Conservation (phyloP, 2,888 invertebrate genomes). For the Neocrepidodera transversa region DNA sequence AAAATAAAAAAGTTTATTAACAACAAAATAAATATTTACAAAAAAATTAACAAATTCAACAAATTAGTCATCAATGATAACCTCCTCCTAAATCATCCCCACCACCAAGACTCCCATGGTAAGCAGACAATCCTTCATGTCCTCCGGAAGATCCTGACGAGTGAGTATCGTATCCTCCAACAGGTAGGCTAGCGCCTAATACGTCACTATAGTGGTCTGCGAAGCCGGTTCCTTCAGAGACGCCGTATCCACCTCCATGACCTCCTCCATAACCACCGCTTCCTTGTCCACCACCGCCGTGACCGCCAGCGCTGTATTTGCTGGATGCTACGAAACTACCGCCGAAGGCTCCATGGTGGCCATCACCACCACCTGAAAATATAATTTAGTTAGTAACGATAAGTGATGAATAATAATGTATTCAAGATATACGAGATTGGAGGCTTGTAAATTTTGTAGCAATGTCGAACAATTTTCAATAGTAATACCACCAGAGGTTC, state of each 20-base stretch:
- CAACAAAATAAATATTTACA: conserved; percentile 22
- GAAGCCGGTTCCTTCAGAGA: conserved; percentile 40
- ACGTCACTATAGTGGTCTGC: conserved; percentile 47
- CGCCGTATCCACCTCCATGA: conserved; percentile 37
- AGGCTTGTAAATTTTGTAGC: too few relatives aligned
- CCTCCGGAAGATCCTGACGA: conserved; percentile 17
- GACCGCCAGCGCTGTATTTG: conserved; percentile 46
- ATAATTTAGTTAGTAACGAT: too few relatives aligned
- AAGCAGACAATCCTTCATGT: conserved; percentile 26
- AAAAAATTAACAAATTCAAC: conserved; percentile 20
- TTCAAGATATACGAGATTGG: too few relatives aligned
- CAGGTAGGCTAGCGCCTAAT: conserved; percentile 41
- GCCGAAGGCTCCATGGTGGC: conserved; percentile 45
- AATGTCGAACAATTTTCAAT: too few relatives aligned
- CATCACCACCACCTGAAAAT: conserved; percentile 38
- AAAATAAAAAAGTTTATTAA: too few relatives aligned
- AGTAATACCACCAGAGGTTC: too few relatives aligned
- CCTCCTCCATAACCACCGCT: conserved; percentile 32
- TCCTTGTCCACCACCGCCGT: conserved; percentile 37
- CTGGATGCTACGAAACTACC: conserved; percentile 49
- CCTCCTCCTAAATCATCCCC: conserved; percentile 29
- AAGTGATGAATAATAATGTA: too few relatives aligned
- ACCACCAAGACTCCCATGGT: conserved; percentile 23
- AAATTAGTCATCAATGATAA: conserved; percentile 24
- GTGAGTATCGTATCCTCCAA: conserved; percentile 21